A percentile compares a stretch with the other conserved stretches of the same genome.
These are phyloP conservation scores for Scaptodrosophila latifasciaeformis DNA, from an alignment of 2,888 invertebrate genomes.

Conservation along the genomic window DNA sequence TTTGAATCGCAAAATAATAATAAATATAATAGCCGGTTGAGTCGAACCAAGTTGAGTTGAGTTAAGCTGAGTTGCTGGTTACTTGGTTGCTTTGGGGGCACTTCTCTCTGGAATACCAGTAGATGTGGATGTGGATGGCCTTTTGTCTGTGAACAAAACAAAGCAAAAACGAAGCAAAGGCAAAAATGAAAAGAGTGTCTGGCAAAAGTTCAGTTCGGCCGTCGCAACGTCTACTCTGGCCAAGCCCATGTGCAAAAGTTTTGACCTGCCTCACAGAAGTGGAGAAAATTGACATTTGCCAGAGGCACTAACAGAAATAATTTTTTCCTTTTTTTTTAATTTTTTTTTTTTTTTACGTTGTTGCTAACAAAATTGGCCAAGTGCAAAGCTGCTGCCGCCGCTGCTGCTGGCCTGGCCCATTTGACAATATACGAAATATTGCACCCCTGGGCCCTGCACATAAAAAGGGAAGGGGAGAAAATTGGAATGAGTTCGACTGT, in stretches of 20 bases:
- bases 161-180: no score
- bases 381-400: constrained; percentile 20
- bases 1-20: constrained; percentile 73
- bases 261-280: background rate
- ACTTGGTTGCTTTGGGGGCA: no score
- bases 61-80: background rate
- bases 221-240: no score
- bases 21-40: constrained; percentile 65
- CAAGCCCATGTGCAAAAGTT: background rate
- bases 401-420: constrained; percentile 29
- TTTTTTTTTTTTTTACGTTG: constrained; percentile 15
- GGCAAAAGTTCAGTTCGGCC: constrained; percentile 2
- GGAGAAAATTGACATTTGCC: constrained; percentile 7
- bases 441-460: constrained; percentile 54
- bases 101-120: no score
- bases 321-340: constrained; percentile 31
- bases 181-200: no score
- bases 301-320: constrained; percentile 18
- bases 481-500: background rate
- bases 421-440: constrained; percentile 68
- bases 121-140: no score
- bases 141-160: no score
- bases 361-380: constrained; percentile 18
- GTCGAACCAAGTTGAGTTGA: constrained; percentile 6
- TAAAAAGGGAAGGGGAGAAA: background rate